These are phyloP conservation scores for Pectinophora gossypiella DNA, from an alignment of 1,140 invertebrate species.

Conservation along the genomic window DNA sequence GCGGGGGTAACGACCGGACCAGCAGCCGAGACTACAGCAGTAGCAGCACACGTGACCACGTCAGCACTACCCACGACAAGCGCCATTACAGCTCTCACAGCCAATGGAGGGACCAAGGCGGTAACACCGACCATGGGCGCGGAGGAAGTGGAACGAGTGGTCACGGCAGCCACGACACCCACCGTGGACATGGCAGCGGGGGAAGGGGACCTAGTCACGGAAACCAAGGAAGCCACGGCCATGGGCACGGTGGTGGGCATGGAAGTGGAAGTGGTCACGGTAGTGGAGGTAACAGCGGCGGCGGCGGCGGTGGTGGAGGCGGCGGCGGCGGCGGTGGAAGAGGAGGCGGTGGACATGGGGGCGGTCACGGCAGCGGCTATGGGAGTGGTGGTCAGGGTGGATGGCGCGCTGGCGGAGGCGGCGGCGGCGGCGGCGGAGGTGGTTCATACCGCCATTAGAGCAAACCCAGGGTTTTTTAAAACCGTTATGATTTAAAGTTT, in stretches of 20 bases:
- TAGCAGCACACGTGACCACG: too few relatives aligned
- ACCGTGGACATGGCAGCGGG: slow-evolving; percentile 39
- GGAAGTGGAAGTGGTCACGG: slow-evolving; percentile 10
- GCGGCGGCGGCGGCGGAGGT: slow-evolving; percentile 6
- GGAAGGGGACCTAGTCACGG: slow-evolving; percentile 33
- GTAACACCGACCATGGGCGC: slow-evolving; percentile 9
- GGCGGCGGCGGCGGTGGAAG: slow-evolving; percentile 14
- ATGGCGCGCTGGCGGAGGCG: slow-evolving; percentile 5
- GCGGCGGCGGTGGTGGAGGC: too few relatives aligned
- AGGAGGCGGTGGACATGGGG: slow-evolving; percentile 9
- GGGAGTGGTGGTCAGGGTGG: background rate
- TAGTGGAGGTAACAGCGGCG: slow-evolving; percentile 12
- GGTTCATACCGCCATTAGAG: too few relatives aligned
- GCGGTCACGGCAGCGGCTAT: slow-evolving; percentile 13
- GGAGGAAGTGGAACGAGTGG: slow-evolving; percentile 13
- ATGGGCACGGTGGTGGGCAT: background rate
- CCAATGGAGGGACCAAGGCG: slow-evolving; percentile 20
- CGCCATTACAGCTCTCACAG: slow-evolving; percentile 18
- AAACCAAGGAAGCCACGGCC: background rate
- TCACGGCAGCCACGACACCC: slow-evolving; percentile 17
- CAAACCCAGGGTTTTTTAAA: too few relatives aligned
- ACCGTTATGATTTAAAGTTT: too few relatives aligned
- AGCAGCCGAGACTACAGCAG: too few relatives aligned
- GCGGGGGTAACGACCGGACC: too few relatives aligned
- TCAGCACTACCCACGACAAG: too few relatives aligned